A percentile compares a stretch with the other conserved stretches of the same genome.
phyloP scores from a whole-genome alignment of 2,888 invertebrate species.

The Minunthozetes semirufus region DNA sequence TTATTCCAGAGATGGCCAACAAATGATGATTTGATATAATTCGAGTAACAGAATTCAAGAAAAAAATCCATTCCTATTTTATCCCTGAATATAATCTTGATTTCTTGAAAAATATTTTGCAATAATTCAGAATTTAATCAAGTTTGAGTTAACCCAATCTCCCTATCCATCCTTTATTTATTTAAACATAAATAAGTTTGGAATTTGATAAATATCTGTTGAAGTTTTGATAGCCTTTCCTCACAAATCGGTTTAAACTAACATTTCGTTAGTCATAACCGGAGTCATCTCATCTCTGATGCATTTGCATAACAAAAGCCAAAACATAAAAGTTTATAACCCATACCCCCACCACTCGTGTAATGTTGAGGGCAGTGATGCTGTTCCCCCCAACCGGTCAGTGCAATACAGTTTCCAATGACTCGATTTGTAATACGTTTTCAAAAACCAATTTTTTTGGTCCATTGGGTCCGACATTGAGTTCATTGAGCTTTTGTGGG shows the following conservation, averaged over 20 bases:
- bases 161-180: too few species aligned
- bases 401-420: not conserved
- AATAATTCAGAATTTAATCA: too few species aligned
- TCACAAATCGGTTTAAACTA: not conserved
- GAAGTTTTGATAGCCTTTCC: conserved; percentile 10
- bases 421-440: not conserved
- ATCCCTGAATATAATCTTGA: too few species aligned
- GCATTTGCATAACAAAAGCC: conserved; percentile 2
- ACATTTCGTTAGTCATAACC: not conserved
- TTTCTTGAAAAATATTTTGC: too few species aligned
- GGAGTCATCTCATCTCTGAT: not conserved
- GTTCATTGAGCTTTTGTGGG: not conserved
- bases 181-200: too few species aligned
- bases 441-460: not conserved
- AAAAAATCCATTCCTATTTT: too few species aligned
- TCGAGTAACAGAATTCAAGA: too few species aligned
- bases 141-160: too few species aligned
- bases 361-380: not conserved
- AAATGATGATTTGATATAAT: too few species aligned
- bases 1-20: too few species aligned
- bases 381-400: not conserved
- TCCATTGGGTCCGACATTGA: not conserved
- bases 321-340: not conserved
- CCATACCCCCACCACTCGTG: not conserved
- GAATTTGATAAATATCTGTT: not conserved